These are phyloP conservation scores for Bolinopsis microptera DNA, from an alignment of 37 sponge, comb jelly and placozoan genomes.

Conservation along the genomic window DNA sequence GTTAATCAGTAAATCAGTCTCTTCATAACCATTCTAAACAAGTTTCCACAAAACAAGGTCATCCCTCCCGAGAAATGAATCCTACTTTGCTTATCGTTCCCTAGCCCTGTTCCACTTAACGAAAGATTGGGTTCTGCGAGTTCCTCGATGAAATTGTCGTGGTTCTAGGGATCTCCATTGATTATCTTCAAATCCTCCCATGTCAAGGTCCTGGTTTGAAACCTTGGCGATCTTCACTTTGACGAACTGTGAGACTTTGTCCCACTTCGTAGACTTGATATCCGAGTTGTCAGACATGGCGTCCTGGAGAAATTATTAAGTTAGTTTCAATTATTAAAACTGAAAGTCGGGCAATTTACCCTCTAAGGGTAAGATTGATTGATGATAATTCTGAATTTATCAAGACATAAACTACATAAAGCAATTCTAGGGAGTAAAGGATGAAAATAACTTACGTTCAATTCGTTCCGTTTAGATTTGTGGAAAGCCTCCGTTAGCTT, in stretches of 20 bases:
- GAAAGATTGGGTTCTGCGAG: background rate
- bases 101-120: constrained; percentile 10
- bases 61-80: background rate
- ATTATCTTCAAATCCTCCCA: constrained; percentile 20
- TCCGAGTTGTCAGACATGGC: background rate
- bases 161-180: constrained; percentile 34
- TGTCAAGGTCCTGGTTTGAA: constrained; percentile 15
- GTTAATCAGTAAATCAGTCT: too few relatives aligned
- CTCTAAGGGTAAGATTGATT: too few relatives aligned
- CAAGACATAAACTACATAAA: too few relatives aligned
- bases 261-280: background rate
- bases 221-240: background rate
- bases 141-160: background rate
- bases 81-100: background rate
- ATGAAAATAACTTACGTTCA: background rate
- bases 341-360: too few relatives aligned
- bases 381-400: too few relatives aligned
- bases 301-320: background rate
- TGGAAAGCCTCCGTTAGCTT: background rate
- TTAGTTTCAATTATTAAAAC: too few relatives aligned
- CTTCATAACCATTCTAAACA: too few relatives aligned
- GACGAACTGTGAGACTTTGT: constrained; percentile 15
- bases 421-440: background rate
- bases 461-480: background rate
- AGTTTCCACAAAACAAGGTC: background rate